A percentile compares a stretch with the other conserved stretches of the same genome.
Evolutionary conservation across 2,888 invertebrate species (phyloP).

Genomic region (Drosophila histrio): DNA sequence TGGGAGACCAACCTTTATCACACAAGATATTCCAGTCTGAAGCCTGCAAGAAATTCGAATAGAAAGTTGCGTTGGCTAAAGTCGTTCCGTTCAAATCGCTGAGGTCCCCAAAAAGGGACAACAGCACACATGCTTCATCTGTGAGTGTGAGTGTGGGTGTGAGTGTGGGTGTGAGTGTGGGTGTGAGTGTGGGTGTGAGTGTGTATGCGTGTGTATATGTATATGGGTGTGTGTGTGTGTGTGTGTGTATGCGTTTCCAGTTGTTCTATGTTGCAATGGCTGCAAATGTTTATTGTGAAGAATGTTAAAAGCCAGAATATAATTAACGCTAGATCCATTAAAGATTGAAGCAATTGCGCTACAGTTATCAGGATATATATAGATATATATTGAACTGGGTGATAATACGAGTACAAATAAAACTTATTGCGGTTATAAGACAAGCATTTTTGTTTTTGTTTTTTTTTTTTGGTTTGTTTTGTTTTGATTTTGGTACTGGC

Average conservation of each 20-base stretch:
- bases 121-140: conserved; percentile 60
- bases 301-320: conserved; percentile 61
- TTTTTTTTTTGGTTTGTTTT: background rate
- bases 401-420: conserved; percentile 55
- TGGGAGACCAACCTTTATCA: conserved; percentile 82
- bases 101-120: conserved; percentile 41
- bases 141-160: conserved; percentile 26
- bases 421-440: conserved; percentile 52
- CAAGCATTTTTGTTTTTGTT: conserved; percentile 44
- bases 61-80: conserved; percentile 72
- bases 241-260: conserved; percentile 23
- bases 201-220: conserved; percentile 1
- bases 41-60: conserved; percentile 81
- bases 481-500: conserved; percentile 24
- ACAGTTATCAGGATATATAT: conserved; percentile 53
- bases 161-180: conserved; percentile 13
- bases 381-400: conserved; percentile 38
- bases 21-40: conserved; percentile 83
- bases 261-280: conserved; percentile 38
- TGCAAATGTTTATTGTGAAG: conserved; percentile 47
- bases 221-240: conserved; percentile 12
- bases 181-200: conserved; percentile 7
- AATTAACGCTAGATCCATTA: conserved; percentile 54
- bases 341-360: conserved; percentile 56
- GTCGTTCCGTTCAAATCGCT: conserved; percentile 49